phyloP scores from a whole-genome alignment of 1,140 invertebrate genomes.

The Thaumatotibia leucotreta region DNA sequence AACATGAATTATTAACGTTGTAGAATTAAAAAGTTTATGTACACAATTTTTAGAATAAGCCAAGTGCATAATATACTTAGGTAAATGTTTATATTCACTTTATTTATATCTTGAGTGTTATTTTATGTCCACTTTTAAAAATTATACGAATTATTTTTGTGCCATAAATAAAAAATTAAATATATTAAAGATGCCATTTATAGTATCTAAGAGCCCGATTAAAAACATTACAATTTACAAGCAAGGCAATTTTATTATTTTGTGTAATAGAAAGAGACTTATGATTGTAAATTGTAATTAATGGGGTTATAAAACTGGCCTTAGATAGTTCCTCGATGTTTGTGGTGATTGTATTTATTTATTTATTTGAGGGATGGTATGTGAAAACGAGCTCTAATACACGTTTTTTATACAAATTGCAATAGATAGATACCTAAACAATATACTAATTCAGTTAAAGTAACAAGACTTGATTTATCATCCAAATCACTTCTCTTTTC shows the following conservation, averaged over 20 bases:
- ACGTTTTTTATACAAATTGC: not conserved
- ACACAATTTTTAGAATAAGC: not conserved
- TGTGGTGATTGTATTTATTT: not conserved
- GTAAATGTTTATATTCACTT: not conserved
- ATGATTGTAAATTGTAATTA: no score
- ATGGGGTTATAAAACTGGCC: no score
- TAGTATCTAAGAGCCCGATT: no score
- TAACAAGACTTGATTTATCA: not conserved
- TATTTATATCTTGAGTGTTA: not conserved
- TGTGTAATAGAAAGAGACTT: no score
- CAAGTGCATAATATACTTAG: not conserved
- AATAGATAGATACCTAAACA: not conserved
- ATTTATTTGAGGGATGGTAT: not conserved
- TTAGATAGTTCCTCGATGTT: not conserved
- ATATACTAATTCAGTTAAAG: no score
- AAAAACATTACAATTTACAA: no score
- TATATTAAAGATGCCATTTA: not conserved
- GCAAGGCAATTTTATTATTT: no score
- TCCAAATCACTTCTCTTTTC: not conserved
- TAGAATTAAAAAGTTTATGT: not conserved
- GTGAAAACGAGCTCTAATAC: not conserved
- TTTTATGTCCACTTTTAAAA: not conserved
- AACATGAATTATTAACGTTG: conserved; percentile 6
- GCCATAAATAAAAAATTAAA: conserved; percentile 23
- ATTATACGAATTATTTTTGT: conserved; percentile 26